phyloP scores from a whole-genome alignment of 2,113 vertebrate genomes.

The Lutjanus erythropterus region DNA sequence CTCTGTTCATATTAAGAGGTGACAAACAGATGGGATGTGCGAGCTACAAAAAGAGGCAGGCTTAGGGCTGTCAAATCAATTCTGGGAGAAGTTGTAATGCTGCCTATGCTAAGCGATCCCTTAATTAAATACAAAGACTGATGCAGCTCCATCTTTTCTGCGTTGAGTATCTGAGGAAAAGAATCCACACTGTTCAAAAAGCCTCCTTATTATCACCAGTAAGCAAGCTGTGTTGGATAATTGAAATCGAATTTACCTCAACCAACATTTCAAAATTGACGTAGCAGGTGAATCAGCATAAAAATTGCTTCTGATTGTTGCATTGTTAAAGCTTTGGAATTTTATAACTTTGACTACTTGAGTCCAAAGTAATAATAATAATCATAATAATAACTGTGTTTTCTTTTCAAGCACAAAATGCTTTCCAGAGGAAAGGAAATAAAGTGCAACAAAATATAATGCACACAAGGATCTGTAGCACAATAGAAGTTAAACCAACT shows the following conservation, averaged over 20 bases:
- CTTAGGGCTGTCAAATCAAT: constrained; percentile 67
- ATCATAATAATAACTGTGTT: constrained; percentile 9
- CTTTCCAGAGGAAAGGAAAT: background rate
- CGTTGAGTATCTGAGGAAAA: constrained; percentile 31
- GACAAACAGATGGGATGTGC: constrained; percentile 70
- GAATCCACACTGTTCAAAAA: constrained; percentile 37
- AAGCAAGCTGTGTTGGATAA: constrained; percentile 49
- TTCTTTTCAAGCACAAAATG: constrained; percentile 1
- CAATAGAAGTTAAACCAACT: constrained; percentile 23
- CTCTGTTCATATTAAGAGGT: constrained; percentile 74
- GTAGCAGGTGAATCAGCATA: constrained; percentile 12
- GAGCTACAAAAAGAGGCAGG: constrained; percentile 52
- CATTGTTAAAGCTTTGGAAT: constrained; percentile 29
- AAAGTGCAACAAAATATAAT: constrained; percentile 5
- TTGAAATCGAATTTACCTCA: constrained; percentile 29
- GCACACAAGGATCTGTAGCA: constrained; percentile 17
- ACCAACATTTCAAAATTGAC: constrained; percentile 11
- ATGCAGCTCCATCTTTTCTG: constrained; percentile 42
- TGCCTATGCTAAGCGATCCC: constrained; percentile 54
- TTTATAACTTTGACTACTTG: constrained; percentile 17
- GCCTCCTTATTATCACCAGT: constrained; percentile 44
- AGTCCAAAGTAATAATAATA: background rate
- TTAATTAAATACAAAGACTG: constrained; percentile 62
- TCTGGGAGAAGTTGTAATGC: constrained; percentile 60
- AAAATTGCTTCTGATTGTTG: constrained; percentile 22